Percentiles rank a stretch among this genome's conserved stretches.
Conservation (phyloP, 2,113 vertebrate genomes). For the Istiophorus platypterus region DNA sequence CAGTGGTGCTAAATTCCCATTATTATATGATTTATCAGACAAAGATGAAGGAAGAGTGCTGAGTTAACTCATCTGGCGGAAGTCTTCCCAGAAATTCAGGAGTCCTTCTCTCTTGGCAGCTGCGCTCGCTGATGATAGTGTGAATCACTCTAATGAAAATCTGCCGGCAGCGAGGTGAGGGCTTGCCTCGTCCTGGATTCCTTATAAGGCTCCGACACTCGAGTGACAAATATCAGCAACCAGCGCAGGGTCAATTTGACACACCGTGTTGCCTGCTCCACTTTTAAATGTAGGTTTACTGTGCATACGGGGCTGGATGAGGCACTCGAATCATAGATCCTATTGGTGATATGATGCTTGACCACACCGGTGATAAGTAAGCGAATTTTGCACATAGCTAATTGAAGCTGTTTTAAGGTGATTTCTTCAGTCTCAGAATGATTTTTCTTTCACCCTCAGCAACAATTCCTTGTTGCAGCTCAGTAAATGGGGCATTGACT, state of each 20-base stretch:
- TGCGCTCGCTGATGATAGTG: neutral
- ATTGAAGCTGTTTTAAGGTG: too few species aligned
- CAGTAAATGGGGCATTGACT: neutral
- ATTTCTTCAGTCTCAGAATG: too few species aligned
- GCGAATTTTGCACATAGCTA: too few species aligned
- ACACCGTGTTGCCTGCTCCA: neutral
- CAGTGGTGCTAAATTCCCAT: too few species aligned
- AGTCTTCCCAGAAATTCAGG: neutral
- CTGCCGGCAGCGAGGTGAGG: neutral
- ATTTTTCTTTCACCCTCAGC: too few species aligned
- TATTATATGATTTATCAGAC: too few species aligned
- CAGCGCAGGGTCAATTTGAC: neutral
- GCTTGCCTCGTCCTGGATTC: neutral
- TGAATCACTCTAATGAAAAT: neutral
- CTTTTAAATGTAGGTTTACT: neutral
- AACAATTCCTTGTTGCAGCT: too few species aligned
- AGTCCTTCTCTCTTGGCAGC: neutral
- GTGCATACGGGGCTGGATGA: neutral
- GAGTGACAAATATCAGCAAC: neutral
- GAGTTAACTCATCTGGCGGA: neutral
- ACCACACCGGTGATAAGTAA: too few species aligned
- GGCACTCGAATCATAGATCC: too few species aligned
- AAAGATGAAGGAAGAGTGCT: neutral
- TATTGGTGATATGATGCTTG: too few species aligned
- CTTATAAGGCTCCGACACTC: conserved; percentile 1